Evolutionary conservation across 2,797 vertebrate genomes (phyloP), one percentile per base, ranked within the genome.

Genomic region (Myotis pilosus): DNA sequence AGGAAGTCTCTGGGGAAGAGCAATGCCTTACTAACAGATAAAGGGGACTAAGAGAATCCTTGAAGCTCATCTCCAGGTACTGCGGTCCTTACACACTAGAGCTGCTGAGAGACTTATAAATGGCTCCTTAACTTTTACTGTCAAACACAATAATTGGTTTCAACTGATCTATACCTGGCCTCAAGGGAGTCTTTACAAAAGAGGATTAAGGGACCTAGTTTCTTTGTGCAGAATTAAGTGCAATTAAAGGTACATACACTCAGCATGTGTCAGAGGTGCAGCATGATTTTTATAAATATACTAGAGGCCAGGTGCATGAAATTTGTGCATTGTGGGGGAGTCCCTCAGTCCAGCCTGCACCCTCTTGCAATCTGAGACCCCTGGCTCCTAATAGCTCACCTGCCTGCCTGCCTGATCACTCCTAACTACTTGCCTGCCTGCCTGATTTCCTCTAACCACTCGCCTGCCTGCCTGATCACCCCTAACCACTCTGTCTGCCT

Each of bases 241-340:
- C 12, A 75, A 16, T 71, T 72, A 72, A 25, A 80, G 13, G 16
- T 33, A 44, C 0, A 49, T 20, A 17, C 0, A 47, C 9, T 62
- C 55, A 23, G 7, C 0, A 66, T 6, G 1, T 75, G 28, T 41
- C n/a, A 33, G 0, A 7, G 3, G 0, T 80, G 11, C 12, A 76
- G 20, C 4, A 53, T 8, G 15, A 64, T 66, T 1, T 91, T 9
- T 53, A 88, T 53, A 33, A 33, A 68, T 8, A 68, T 20, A 68
- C 47, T 47, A 47, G 47, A 47, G 47, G 47, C 47, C 47, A 12
- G 13, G 47, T 15, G 13, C 47, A 15, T 47, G 47, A 47, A 47
- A 47, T 47, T 47, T 4, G 13, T 47, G 47, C 47, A 47, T 47
- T 11, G 44, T 12, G 47, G 12, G 47, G 47, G 47, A 47, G 47